These are phyloP conservation scores for Agonopterix arenella DNA, from an alignment of 2,888 invertebrate species.

Conservation along the genomic window DNA sequence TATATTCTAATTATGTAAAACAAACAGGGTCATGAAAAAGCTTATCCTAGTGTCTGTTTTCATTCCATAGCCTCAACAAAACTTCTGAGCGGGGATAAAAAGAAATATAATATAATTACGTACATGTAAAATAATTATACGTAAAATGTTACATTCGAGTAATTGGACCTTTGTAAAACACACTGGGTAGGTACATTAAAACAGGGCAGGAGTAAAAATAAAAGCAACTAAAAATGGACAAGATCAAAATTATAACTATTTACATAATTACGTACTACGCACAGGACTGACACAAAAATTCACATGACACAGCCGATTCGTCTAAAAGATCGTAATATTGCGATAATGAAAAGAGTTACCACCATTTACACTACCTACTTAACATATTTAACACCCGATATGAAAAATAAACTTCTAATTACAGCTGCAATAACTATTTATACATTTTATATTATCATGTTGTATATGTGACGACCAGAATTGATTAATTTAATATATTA, in stretches of 20 bases:
- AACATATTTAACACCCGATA: constrained; percentile 74
- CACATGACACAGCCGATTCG: constrained; percentile 76
- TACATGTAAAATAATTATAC: background rate
- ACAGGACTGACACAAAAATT: constrained; percentile 56
- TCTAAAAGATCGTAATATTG: constrained; percentile 63
- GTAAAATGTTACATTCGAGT: too few relatives aligned
- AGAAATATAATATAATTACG: background rate
- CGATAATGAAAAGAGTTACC: constrained; percentile 65
- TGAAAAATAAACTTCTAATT: constrained; percentile 77
- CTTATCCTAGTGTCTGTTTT: constrained; percentile 2
- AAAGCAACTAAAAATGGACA: constrained; percentile 8
- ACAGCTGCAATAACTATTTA: constrained; percentile 77
- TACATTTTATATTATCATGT: constrained; percentile 69
- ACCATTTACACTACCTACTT: constrained; percentile 68
- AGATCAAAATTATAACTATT: constrained; percentile 34
- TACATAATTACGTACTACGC: constrained; percentile 38
- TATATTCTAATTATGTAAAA: constrained; percentile 6
- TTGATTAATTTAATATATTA: constrained; percentile 40
- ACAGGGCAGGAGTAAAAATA: too few relatives aligned
- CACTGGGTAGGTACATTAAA: background rate
- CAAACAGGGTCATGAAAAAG: background rate
- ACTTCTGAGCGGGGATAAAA: too few relatives aligned
- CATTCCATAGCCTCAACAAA: too few relatives aligned
- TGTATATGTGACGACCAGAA: constrained; percentile 50
- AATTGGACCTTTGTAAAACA: constrained; percentile 10